Evolutionary conservation across 2,113 vertebrate genomes (phyloP).

Genomic region (Atlantisia rogersi): DNA sequence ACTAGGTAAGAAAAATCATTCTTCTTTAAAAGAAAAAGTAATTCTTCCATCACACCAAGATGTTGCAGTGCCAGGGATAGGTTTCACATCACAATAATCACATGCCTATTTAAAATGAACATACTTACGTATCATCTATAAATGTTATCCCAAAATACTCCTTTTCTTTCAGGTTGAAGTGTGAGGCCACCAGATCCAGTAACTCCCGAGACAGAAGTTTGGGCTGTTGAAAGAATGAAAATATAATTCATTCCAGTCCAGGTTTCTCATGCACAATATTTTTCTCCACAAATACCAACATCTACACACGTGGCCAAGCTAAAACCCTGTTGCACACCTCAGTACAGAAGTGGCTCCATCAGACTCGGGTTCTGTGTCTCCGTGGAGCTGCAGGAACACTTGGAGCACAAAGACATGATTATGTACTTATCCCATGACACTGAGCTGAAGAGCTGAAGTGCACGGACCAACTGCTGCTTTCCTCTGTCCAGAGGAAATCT

Average conservation of each 20-base stretch:
- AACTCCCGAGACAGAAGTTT: slow-evolving; percentile 94
- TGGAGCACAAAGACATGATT: accelerated
- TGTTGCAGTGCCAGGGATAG: accelerated
- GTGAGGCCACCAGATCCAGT: slow-evolving; percentile 93
- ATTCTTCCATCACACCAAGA: not conserved
- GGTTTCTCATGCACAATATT: not conserved
- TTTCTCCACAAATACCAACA: not conserved
- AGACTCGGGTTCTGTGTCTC: accelerated
- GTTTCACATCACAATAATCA: not conserved
- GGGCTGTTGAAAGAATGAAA: slow-evolving; percentile 78
- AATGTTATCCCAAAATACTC: slow-evolving; percentile 97
- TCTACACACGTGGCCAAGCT: not conserved
- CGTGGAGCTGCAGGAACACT: accelerated
- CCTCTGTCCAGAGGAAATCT: not conserved
- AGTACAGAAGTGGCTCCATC: not conserved
- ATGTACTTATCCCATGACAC: not conserved
- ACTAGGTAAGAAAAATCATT: not conserved
- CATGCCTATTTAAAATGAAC: not conserved
- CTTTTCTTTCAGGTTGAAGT: slow-evolving; percentile 98
- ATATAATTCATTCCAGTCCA: not conserved
- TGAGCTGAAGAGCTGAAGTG: not conserved
- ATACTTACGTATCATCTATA: slow-evolving; percentile 91
- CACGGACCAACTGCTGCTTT: not conserved
- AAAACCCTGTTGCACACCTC: not conserved
- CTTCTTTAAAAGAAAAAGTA: not conserved